Conservation (phyloP, 2,797 vertebrate species). For the Esox masquinongy region DNA sequence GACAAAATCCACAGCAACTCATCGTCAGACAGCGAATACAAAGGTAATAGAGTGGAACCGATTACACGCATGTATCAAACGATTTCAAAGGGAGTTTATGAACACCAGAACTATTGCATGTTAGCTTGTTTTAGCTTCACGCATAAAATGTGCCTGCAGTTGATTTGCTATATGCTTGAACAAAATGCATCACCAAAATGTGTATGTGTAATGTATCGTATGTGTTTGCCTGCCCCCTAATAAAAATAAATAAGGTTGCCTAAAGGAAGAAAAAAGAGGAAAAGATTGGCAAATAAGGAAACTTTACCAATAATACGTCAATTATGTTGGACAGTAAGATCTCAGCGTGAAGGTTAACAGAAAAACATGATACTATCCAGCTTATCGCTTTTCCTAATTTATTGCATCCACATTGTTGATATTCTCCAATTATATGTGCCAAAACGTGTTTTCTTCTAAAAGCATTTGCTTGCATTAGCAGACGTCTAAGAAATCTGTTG, state of each 20-base stretch:
- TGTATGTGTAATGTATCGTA: not conserved
- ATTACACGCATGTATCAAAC: not conserved
- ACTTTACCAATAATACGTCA: not conserved
- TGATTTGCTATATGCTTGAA: not conserved
- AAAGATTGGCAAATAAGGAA: not conserved
- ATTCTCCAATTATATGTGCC: not conserved
- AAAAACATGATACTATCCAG: not conserved
- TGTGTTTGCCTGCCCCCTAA: too few species aligned
- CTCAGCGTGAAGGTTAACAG: not conserved
- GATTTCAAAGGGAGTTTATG: not conserved
- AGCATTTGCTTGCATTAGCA: constrained; percentile 23
- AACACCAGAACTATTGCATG: not conserved
- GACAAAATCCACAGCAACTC: constrained; percentile 92
- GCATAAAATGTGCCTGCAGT: not conserved
- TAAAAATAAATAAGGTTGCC: not conserved
- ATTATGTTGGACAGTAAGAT: not conserved
- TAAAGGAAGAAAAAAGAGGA: not conserved
- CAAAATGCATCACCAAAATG: not conserved
- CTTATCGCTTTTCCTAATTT: not conserved
- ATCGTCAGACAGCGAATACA: constrained; percentile 94
- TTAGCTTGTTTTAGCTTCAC: not conserved
- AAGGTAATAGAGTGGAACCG: constrained; percentile 79
- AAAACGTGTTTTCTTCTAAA: not conserved
- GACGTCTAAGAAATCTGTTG: constrained; percentile 50
- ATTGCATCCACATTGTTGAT: not conserved